Conservation (phyloP, 2,888 invertebrate species). For the Crematogaster levior region DNA sequence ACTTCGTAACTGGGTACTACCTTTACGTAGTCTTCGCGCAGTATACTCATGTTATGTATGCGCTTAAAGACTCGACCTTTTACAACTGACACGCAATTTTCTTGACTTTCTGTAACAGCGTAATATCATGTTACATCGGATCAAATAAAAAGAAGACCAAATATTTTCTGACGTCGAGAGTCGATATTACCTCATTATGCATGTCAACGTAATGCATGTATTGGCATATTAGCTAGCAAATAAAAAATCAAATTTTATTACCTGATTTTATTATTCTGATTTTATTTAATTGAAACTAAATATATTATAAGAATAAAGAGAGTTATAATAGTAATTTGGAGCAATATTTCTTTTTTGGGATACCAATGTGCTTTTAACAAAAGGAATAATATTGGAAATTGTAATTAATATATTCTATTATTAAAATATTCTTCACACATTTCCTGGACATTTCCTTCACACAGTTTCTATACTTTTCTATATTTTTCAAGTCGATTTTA, state of each 20-base stretch:
- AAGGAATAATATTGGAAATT: background rate
- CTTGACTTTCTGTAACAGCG: slow-evolving; percentile 42
- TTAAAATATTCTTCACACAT: background rate
- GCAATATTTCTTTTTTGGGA: background rate
- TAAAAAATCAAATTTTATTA: slow-evolving; percentile 18
- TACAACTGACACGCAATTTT: slow-evolving; percentile 52
- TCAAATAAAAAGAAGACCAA: slow-evolving; percentile 16
- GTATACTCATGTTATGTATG: slow-evolving; percentile 33
- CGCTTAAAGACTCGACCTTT: slow-evolving; percentile 47
- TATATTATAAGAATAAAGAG: background rate
- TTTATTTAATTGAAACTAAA: background rate
- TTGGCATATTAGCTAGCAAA: background rate
- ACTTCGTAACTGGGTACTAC: slow-evolving; percentile 43
- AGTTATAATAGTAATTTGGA: background rate
- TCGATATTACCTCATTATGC: slow-evolving; percentile 26
- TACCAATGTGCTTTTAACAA: background rate
- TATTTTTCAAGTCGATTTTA: background rate
- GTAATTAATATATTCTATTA: background rate
- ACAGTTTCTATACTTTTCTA: too few species aligned
- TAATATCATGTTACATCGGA: slow-evolving; percentile 38
- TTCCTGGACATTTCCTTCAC: too few species aligned
- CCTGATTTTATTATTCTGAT: background rate
- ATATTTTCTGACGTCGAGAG: background rate
- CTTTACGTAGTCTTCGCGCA: slow-evolving; percentile 37
- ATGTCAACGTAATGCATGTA: background rate